A percentile compares a stretch with the other conserved stretches of the same genome.
phyloP scores from a whole-genome alignment of 2,797 vertebrate species.

The Anguilla anguilla region DNA sequence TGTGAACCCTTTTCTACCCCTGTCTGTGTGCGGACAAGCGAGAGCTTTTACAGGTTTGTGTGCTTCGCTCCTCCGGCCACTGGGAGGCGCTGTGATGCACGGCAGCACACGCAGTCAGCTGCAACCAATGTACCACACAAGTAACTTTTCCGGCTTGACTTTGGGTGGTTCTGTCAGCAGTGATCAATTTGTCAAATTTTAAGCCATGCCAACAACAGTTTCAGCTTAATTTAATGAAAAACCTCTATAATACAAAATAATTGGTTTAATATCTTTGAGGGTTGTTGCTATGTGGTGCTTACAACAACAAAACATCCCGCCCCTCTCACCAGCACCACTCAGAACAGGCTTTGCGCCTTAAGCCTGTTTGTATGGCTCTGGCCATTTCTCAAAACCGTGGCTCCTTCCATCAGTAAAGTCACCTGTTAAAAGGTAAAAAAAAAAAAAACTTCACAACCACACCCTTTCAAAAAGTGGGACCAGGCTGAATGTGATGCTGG shows the following conservation, averaged over 20 bases:
- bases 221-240: too few relatives aligned
- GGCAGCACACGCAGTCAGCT: background rate
- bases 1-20: slow-evolving; percentile 57
- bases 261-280: too few relatives aligned
- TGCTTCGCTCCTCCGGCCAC: background rate
- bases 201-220: too few relatives aligned
- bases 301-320: background rate
- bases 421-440: too few relatives aligned
- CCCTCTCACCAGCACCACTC: background rate
- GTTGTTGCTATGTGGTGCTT: too few relatives aligned
- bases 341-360: background rate
- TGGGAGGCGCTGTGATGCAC: background rate
- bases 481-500: background rate
- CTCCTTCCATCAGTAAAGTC: background rate
- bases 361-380: background rate
- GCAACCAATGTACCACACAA: too few relatives aligned
- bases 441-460: too few relatives aligned
- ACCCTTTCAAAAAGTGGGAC: too few relatives aligned
- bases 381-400: background rate
- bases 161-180: too few relatives aligned
- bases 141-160: too few relatives aligned
- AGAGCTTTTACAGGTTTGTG: slow-evolving; percentile 30
- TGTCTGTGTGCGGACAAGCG: slow-evolving; percentile 45
- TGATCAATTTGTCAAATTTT: too few relatives aligned
- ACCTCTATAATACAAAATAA: too few relatives aligned